Percentiles rank a stretch among this genome's conserved stretches.
Conservation (phyloP, 2,797 vertebrate genomes). For the Protonibea diacanthus region DNA sequence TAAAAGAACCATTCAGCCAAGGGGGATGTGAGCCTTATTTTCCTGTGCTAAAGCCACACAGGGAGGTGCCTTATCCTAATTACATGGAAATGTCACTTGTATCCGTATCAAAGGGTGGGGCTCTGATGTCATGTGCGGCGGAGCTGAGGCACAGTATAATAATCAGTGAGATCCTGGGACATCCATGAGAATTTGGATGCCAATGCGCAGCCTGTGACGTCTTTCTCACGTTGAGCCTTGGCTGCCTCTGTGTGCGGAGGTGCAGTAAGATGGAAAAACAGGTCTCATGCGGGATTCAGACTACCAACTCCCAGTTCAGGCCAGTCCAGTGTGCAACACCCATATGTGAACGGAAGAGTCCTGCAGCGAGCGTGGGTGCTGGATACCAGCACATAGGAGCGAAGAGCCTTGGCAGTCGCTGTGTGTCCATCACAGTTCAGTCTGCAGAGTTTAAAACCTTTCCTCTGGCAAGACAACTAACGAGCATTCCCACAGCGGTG, state of each 20-base stretch:
- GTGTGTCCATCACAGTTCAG: constrained; percentile 57
- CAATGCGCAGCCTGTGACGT: constrained; percentile 57
- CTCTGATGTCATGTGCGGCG: constrained; percentile 73
- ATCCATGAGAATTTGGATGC: constrained; percentile 49
- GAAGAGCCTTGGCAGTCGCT: constrained; percentile 55
- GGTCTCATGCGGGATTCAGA: constrained; percentile 65
- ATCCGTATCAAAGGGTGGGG: constrained; percentile 79
- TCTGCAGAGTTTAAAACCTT: constrained; percentile 54
- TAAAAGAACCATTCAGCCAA: constrained; percentile 80
- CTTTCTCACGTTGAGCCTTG: constrained; percentile 58
- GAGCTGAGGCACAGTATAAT: constrained; percentile 50
- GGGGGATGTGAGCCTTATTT: constrained; percentile 79
- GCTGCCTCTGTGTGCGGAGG: constrained; percentile 37
- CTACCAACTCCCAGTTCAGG: constrained; percentile 62
- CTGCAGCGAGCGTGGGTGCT: constrained; percentile 63
- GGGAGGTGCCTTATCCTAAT: constrained; percentile 80
- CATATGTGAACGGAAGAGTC: constrained; percentile 68
- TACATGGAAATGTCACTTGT: constrained; percentile 82
- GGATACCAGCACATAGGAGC: constrained; percentile 61
- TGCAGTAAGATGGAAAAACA: constrained; percentile 72
- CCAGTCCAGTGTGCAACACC: constrained; percentile 65
- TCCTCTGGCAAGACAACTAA: constrained; percentile 41
- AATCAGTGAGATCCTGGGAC: constrained; percentile 61
- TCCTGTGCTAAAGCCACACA: constrained; percentile 75
- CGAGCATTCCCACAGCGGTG: constrained; percentile 44